Conservation (phyloP, 2,888 invertebrate genomes). For the Abrostola triplasia region DNA sequence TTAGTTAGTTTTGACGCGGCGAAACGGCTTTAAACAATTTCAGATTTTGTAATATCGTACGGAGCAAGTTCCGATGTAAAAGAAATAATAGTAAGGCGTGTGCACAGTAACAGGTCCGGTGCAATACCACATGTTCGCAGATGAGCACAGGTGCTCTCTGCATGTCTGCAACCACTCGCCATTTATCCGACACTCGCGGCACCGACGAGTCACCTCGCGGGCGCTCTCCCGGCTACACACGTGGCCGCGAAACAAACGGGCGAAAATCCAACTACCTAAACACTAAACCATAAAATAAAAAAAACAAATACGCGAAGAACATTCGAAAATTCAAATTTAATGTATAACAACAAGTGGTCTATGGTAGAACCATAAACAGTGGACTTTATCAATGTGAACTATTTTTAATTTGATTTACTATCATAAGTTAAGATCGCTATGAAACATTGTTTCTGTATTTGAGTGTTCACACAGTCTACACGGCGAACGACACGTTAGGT, state of each 20-base stretch:
- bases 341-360: slow-evolving; percentile 47
- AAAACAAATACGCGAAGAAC: slow-evolving; percentile 37
- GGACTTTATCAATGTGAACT: slow-evolving; percentile 56
- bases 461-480: slow-evolving; percentile 67
- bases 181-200: slow-evolving; percentile 83
- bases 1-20: background rate
- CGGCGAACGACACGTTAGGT: slow-evolving; percentile 66
- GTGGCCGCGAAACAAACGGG: slow-evolving; percentile 59
- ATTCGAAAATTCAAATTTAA: slow-evolving; percentile 43
- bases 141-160: slow-evolving; percentile 73
- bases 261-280: background rate
- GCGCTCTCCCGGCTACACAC: slow-evolving; percentile 60
- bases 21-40: slow-evolving; percentile 28
- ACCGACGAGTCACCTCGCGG: slow-evolving; percentile 75
- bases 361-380: slow-evolving; percentile 50
- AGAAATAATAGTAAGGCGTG: slow-evolving; percentile 46
- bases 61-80: slow-evolving; percentile 28
- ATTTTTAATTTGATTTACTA: slow-evolving; percentile 60
- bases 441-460: slow-evolving; percentile 68
- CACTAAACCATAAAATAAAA: slow-evolving; percentile 37
- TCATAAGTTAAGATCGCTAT: slow-evolving; percentile 61
- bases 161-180: slow-evolving; percentile 66
- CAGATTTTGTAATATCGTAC: slow-evolving; percentile 22
- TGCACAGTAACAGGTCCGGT: slow-evolving; percentile 57
- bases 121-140: slow-evolving; percentile 69